A percentile compares a stretch with the other conserved stretches of the same genome.
Evolutionary conservation across 2,888 invertebrate genomes (phyloP).

Genomic region (Tipula vernalis): DNA sequence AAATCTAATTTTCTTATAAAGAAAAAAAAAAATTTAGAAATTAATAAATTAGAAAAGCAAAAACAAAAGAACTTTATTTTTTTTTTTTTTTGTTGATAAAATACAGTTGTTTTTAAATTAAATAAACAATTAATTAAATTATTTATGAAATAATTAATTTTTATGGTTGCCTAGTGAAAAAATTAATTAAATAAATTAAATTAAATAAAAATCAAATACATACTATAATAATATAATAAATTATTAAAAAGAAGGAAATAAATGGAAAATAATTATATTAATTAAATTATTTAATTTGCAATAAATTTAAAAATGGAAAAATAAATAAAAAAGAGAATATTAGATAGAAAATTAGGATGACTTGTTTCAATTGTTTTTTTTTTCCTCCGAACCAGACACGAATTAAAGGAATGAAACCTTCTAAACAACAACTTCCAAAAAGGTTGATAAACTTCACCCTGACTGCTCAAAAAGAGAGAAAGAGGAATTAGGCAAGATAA

Average conservation of each 20-base stretch:
- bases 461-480: too few species aligned
- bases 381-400: too few species aligned
- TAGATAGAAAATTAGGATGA: background rate
- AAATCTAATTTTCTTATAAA: background rate
- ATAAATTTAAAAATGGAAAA: background rate
- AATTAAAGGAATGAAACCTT: too few species aligned
- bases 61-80: background rate
- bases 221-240: background rate
- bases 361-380: background rate
- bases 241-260: background rate
- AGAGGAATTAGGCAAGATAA: too few species aligned
- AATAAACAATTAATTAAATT: background rate
- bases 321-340: background rate
- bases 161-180: background rate
- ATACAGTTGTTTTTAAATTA: background rate
- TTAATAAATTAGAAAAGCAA: background rate
- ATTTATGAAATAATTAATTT: background rate
- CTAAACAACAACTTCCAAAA: too few species aligned
- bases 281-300: conserved; percentile 4
- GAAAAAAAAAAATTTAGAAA: background rate
- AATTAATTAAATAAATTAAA: background rate
- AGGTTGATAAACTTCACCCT: too few species aligned
- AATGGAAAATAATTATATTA: background rate
- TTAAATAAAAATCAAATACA: background rate
- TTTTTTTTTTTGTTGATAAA: background rate